These are phyloP conservation scores for Lochmaea crataegi DNA, from an alignment of 2,888 invertebrate genomes.

Conservation along the genomic window DNA sequence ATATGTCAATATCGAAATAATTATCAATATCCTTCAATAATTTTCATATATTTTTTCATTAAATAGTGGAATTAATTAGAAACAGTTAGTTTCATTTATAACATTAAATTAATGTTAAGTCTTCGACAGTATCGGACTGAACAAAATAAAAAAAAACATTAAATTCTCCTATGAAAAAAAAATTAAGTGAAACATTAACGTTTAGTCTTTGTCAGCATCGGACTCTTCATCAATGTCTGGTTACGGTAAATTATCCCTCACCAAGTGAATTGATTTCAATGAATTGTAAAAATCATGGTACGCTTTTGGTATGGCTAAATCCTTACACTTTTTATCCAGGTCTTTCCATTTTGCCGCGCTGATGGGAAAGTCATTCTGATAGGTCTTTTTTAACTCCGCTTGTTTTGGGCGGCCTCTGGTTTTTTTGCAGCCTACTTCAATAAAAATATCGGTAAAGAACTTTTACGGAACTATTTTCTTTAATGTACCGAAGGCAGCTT, in stretches of 20 bases:
- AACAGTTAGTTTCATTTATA: too few species aligned
- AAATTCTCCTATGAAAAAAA: not conserved
- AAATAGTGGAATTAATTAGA: too few species aligned
- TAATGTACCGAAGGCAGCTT: conserved; percentile 39
- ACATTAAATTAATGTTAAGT: conserved; percentile 12
- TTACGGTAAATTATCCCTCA: conserved; percentile 24
- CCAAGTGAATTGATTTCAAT: conserved; percentile 32
- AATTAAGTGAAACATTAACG: not conserved
- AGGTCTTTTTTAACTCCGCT: not conserved
- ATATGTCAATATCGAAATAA: too few species aligned
- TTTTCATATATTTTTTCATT: too few species aligned
- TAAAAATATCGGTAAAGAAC: conserved; percentile 28
- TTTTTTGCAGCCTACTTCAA: conserved; percentile 37
- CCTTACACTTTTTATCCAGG: conserved; percentile 34
- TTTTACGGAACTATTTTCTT: conserved; percentile 7
- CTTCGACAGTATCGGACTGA: conserved; percentile 7
- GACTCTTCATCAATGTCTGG: conserved; percentile 23
- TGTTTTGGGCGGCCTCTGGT: conserved; percentile 36
- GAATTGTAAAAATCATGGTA: conserved; percentile 40
- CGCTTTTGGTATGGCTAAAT: conserved; percentile 42
- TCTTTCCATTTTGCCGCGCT: conserved; percentile 26
- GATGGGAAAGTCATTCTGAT: conserved; percentile 13
- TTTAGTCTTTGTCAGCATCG: conserved; percentile 22
- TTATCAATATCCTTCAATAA: too few species aligned
- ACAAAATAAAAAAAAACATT: not conserved